These are phyloP conservation scores for Pteromalus puparum DNA, from an alignment of 1,140 invertebrate species.

Conservation along the genomic window DNA sequence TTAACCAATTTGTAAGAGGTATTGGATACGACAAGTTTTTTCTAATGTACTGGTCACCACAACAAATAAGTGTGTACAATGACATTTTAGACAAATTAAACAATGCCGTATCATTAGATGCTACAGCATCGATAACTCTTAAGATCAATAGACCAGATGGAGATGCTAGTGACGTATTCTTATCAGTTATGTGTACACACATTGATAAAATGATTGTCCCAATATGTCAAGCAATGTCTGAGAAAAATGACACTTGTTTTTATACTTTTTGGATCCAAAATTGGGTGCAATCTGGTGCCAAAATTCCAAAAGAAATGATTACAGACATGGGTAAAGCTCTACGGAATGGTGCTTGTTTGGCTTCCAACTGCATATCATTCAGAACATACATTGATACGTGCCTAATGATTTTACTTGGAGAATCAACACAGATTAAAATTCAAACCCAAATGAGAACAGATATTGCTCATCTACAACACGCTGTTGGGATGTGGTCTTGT, in stretches of 20 bases:
- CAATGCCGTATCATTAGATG: constrained; percentile 20
- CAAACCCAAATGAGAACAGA: too few relatives aligned
- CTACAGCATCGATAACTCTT: constrained; percentile 13
- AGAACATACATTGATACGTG: too few relatives aligned
- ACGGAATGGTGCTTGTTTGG: background rate
- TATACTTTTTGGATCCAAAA: background rate
- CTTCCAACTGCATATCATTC: too few relatives aligned
- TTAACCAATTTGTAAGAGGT: background rate
- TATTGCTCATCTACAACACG: too few relatives aligned
- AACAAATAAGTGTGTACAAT: constrained; percentile 16
- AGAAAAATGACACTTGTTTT: constrained; percentile 24
- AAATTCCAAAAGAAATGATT: background rate
- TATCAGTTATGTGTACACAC: background rate
- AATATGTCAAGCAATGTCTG: constrained; percentile 9
- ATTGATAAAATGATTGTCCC: constrained; percentile 9
- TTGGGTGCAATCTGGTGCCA: background rate
- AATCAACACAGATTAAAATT: too few relatives aligned
- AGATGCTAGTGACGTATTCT: background rate
- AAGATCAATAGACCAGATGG: background rate
- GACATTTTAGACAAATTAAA: background rate
- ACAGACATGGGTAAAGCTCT: constrained; percentile 14
- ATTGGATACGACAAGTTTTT: constrained; percentile 20
- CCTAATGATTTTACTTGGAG: too few relatives aligned
- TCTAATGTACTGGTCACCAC: constrained; percentile 17
- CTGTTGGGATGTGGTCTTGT: too few relatives aligned